phyloP scores from a whole-genome alignment of 2,797 vertebrate species.

The Ceryle rudis region DNA sequence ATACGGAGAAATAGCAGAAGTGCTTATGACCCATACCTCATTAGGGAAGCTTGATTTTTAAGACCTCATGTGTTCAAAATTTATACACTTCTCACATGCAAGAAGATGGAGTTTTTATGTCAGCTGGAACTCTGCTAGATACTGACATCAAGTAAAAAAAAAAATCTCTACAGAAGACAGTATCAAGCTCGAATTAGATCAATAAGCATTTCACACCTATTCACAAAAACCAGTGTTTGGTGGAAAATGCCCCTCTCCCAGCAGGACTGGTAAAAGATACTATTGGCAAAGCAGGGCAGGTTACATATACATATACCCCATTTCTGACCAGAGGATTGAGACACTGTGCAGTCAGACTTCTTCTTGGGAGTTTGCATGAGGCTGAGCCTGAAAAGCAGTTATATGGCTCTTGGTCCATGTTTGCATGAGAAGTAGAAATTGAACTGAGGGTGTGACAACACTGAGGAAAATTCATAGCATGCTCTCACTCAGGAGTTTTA shows the following conservation, averaged over 20 bases:
- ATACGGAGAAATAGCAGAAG: not conserved
- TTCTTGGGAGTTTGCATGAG: not conserved
- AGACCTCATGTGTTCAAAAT: not conserved
- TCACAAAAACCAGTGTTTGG: not conserved
- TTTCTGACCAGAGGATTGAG: not conserved
- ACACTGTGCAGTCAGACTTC: not conserved
- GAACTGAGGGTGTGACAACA: constrained; percentile 10
- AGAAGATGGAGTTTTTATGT: not conserved
- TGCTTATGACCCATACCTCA: not conserved
- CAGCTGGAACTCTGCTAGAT: not conserved
- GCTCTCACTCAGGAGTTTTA: constrained; percentile 53
- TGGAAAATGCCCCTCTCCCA: not conserved
- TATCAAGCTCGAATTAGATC: not conserved
- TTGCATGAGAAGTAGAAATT: not conserved
- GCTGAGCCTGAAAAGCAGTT: not conserved
- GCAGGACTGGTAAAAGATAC: not conserved
- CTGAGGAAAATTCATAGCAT: constrained; percentile 38
- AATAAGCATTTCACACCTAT: not conserved
- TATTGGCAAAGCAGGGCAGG: not conserved
- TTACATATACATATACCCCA: rapidly evolving
- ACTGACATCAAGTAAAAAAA: not conserved
- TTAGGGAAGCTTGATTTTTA: not conserved
- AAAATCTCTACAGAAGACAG: not conserved
- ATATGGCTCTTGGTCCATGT: not conserved
- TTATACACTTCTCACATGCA: not conserved